Conservation (phyloP, 2,797 vertebrate genomes). For the Anguilla marmorata region DNA sequence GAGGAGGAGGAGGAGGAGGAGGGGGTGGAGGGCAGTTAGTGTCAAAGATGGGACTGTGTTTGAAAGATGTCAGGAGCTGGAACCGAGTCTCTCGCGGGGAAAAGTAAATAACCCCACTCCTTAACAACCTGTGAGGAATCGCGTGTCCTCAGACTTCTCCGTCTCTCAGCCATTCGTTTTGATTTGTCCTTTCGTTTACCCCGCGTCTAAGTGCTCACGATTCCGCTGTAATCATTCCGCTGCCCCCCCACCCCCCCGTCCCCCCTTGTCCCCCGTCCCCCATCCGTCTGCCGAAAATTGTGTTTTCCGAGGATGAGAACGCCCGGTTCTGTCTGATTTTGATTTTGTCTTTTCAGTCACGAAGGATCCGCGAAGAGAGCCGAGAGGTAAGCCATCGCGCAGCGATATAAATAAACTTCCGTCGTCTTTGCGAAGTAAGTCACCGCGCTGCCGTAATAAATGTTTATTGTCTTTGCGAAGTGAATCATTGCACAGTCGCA, state of each 20-base stretch:
- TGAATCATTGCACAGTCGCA: not conserved
- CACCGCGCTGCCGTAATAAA: not conserved
- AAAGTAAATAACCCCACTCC: not conserved
- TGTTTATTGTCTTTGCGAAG: not conserved
- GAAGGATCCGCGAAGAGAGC: not conserved
- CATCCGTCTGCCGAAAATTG: not conserved
- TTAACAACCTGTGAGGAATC: not conserved
- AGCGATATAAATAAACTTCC: not conserved
- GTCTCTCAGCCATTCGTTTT: not conserved
- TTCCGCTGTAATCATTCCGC: not conserved
- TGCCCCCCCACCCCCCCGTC: too few species aligned
- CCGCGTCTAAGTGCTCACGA: not conserved
- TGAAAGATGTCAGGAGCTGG: not conserved
- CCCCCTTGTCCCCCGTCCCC: not conserved
- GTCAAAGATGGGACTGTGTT: not conserved
- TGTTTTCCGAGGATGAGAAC: slow-evolving; percentile 18
- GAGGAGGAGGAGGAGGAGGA: not conserved
- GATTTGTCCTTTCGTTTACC: slow-evolving; percentile 3
- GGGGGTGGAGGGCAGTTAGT: not conserved
- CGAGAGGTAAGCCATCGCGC: not conserved
- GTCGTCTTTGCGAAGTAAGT: not conserved
- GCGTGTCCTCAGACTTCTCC: not conserved
- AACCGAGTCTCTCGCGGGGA: slow-evolving; percentile 10
- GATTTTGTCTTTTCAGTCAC: slow-evolving; percentile 15
- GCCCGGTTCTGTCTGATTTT: not conserved